Evolutionary conservation across 1,140 invertebrate species (phyloP).

Genomic region (Pseudoatta argentina): DNA sequence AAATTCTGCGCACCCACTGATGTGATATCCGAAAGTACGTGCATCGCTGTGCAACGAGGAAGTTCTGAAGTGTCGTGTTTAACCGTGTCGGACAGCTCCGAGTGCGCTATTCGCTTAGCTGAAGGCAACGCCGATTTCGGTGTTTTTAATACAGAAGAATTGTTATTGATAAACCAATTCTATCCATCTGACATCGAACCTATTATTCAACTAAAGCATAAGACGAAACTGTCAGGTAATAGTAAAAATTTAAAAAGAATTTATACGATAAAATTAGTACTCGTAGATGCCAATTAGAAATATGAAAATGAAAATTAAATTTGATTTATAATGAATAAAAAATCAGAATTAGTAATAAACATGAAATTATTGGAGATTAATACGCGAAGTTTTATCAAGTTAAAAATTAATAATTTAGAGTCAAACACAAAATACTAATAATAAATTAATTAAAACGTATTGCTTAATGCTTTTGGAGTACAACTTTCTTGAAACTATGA

Average conservation of each 20-base stretch:
- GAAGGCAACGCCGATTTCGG: constrained; percentile 86
- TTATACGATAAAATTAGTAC: constrained; percentile 2
- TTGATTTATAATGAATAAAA: not conserved
- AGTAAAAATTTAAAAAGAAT: constrained; percentile 9
- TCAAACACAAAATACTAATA: not conserved
- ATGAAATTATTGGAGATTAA: not conserved
- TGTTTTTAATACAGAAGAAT: constrained; percentile 87
- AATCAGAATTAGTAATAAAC: not conserved
- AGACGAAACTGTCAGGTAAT: constrained; percentile 77
- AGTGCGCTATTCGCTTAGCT: constrained; percentile 86
- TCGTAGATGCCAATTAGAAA: not conserved
- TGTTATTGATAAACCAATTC: constrained; percentile 85
- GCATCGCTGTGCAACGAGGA: constrained; percentile 64
- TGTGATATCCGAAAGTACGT: constrained; percentile 34
- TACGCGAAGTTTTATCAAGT: not conserved
- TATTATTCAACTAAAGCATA: constrained; percentile 85
- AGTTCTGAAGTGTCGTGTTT: constrained; percentile 74
- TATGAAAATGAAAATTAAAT: not conserved
- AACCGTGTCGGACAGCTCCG: constrained; percentile 83
- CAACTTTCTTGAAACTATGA: not conserved
- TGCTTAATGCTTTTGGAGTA: not conserved
- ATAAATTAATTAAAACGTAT: not conserved
- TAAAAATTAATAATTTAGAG: not conserved
- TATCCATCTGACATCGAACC: constrained; percentile 84
- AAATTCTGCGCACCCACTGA: constrained; percentile 73